Percentiles rank a stretch among this genome's conserved stretches.
Evolutionary conservation across 2,113 vertebrate species (phyloP).

Genomic region (Tamias sibiricus): DNA sequence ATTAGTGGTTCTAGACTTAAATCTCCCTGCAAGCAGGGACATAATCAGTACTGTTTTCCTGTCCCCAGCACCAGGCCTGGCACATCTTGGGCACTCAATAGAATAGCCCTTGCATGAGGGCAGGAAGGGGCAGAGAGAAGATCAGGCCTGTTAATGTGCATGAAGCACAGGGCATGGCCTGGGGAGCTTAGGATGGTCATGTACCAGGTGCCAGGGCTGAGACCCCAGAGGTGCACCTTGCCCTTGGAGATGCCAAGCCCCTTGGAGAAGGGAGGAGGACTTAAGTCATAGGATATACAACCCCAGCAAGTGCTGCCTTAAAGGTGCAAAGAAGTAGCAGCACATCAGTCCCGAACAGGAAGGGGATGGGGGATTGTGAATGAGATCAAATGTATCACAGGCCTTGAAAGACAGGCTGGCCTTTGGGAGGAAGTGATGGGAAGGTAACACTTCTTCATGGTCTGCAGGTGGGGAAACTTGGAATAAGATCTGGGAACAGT

Average conservation of each 20-base stretch:
- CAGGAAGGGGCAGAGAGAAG: background rate
- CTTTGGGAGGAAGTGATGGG: background rate
- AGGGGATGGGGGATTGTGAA: fast-evolving
- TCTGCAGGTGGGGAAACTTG: background rate
- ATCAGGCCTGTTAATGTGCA: fast-evolving
- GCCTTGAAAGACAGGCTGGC: background rate
- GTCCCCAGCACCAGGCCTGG: background rate
- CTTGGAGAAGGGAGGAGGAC: background rate
- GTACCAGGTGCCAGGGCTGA: background rate
- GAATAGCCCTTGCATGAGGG: background rate
- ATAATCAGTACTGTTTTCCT: background rate
- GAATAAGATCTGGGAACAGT: background rate
- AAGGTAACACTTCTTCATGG: background rate
- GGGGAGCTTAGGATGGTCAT: fast-evolving
- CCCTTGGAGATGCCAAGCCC: background rate
- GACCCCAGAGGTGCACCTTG: background rate
- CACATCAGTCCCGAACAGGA: background rate
- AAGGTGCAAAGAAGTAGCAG: background rate
- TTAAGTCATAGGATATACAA: background rate
- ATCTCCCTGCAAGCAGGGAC: background rate
- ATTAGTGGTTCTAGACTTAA: background rate
- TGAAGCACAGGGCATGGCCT: fast-evolving
- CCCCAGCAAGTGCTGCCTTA: background rate
- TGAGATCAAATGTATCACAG: background rate
- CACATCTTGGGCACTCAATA: fast-evolving